These are phyloP conservation scores for Caenorhabditis auriculariae DNA, from an alignment of 2,888 invertebrate genomes.

Conservation along the genomic window DNA sequence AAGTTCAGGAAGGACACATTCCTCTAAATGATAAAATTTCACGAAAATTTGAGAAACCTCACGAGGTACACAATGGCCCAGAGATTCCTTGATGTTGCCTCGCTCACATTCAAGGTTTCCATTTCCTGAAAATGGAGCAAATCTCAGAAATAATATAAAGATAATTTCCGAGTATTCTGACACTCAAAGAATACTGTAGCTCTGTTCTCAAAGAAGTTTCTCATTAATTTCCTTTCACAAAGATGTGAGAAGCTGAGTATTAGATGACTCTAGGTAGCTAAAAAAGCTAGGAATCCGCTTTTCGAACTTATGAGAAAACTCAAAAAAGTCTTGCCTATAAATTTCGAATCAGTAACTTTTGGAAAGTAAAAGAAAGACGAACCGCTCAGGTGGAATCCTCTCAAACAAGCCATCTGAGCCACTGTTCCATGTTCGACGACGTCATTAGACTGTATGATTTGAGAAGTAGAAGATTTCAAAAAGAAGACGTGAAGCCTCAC, in stretches of 20 bases:
- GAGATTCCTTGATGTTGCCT: constrained; percentile 36
- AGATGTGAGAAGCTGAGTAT: too few species aligned
- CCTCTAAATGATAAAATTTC: constrained; percentile 23
- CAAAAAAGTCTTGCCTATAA: too few species aligned
- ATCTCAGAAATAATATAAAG: too few species aligned
- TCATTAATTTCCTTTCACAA: too few species aligned
- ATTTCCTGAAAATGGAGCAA: constrained; percentile 42
- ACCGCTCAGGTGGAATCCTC: constrained; percentile 36
- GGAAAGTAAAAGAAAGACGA: neutral
- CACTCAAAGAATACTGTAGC: too few species aligned
- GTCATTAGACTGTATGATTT: constrained; percentile 58
- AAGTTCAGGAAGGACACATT: constrained; percentile 27
- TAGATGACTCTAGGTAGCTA: too few species aligned
- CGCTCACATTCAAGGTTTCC: constrained; percentile 45
- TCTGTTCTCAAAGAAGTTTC: too few species aligned
- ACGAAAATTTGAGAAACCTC: neutral
- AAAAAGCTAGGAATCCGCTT: too few species aligned
- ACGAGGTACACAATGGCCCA: constrained; percentile 58
- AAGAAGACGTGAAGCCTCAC: constrained; percentile 58
- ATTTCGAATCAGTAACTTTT: too few species aligned
- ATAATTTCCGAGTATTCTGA: too few species aligned
- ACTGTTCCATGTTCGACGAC: constrained; percentile 44
- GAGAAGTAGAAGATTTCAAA: constrained; percentile 38
- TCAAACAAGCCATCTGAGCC: constrained; percentile 43
- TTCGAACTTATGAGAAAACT: too few species aligned